These are phyloP conservation scores for Corythornis vintsioides DNA, from an alignment of 2,113 vertebrate species.

Conservation along the genomic window DNA sequence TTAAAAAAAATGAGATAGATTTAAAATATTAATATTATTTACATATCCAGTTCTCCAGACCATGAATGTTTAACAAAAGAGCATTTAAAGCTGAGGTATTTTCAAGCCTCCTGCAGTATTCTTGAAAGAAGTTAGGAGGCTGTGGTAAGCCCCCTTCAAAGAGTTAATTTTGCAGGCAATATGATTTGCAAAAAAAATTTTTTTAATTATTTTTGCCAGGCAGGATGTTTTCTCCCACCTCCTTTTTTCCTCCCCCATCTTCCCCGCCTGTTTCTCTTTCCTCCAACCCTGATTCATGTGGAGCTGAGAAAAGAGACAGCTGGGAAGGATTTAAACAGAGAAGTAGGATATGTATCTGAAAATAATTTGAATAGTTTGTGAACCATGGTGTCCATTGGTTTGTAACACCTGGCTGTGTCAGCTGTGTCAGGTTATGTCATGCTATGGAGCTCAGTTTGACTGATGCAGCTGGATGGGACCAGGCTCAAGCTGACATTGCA, in stretches of 20 bases:
- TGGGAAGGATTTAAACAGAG: constrained; percentile 21
- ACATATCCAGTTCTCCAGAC: neutral
- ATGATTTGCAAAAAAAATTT: neutral
- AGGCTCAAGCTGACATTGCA: constrained; percentile 19
- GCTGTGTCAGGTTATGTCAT: constrained; percentile 49
- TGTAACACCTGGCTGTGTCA: constrained; percentile 58
- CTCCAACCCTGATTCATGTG: neutral
- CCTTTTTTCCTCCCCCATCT: neutral
- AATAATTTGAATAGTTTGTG: constrained; percentile 66
- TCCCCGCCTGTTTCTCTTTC: neutral
- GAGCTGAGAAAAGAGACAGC: constrained; percentile 43
- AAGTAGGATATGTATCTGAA: constrained; percentile 47
- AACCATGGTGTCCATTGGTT: constrained; percentile 56
- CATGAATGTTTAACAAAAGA: neutral
- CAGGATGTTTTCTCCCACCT: neutral
- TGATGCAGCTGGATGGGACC: constrained; percentile 34
- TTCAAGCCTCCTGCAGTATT: neutral
- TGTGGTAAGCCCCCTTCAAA: neutral
- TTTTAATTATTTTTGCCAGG: neutral
- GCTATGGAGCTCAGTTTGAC: constrained; percentile 54
- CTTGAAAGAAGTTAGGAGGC: neutral
- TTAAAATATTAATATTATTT: neutral
- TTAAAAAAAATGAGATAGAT: neutral
- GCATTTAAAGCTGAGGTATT: neutral
- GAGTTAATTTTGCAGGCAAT: constrained; percentile 22